A percentile compares a stretch with the other conserved stretches of the same genome.
Conservation (phyloP, 2,797 vertebrate species). For the Anabacerthia variegaticeps region DNA sequence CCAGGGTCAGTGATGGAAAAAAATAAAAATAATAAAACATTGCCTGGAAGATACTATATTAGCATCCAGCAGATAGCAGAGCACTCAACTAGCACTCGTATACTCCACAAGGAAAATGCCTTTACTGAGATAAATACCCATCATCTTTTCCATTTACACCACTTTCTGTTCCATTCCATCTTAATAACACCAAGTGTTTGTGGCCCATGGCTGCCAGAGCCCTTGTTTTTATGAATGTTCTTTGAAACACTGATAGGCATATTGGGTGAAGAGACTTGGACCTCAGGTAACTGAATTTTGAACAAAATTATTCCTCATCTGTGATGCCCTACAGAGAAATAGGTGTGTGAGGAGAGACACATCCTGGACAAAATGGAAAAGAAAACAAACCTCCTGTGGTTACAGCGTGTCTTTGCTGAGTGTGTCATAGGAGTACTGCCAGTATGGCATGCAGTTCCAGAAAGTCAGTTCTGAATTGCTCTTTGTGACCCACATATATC, state of each 20-base stretch:
- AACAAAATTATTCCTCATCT: neutral
- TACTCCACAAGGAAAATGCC: neutral
- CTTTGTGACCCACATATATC: neutral
- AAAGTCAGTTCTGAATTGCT: neutral
- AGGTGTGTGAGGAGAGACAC: neutral
- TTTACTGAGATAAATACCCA: neutral
- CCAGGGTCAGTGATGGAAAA: neutral
- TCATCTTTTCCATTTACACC: neutral
- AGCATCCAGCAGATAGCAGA: neutral
- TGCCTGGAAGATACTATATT: neutral
- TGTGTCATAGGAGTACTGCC: too few species aligned
- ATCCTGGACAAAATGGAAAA: neutral
- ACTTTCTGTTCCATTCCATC: neutral
- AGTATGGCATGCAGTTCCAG: neutral
- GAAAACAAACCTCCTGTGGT: neutral
- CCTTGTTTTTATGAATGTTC: neutral
- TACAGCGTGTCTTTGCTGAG: neutral
- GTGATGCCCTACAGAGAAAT: neutral
- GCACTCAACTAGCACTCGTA: neutral
- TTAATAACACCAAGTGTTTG: neutral
- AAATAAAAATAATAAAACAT: neutral
- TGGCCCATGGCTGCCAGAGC: neutral
- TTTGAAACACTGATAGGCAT: neutral
- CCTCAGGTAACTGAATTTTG: conserved; percentile 6
- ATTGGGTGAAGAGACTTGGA: neutral